These are phyloP conservation scores for Setipinna tenuifilis DNA, from an alignment of 2,797 vertebrate species.

Conservation along the genomic window DNA sequence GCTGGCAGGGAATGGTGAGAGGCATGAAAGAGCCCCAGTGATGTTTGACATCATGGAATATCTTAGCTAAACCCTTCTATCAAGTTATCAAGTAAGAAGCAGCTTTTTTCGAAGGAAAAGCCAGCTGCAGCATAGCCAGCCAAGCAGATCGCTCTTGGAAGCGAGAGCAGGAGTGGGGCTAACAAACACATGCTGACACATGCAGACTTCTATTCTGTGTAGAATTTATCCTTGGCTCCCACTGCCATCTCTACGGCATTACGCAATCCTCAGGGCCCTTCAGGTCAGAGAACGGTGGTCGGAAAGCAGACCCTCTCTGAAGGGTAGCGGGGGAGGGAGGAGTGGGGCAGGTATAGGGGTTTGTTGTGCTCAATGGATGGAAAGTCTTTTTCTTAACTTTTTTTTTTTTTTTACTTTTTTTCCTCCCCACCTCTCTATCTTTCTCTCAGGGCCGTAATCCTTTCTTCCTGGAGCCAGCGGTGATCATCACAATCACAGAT, in stretches of 20 bases:
- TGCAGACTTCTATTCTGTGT: conserved; percentile 11
- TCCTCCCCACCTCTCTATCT: conserved; percentile 42
- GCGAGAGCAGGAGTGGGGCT: not conserved
- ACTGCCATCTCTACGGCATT: not conserved
- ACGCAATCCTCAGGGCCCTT: not conserved
- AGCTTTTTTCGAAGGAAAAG: not conserved
- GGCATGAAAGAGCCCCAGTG: not conserved
- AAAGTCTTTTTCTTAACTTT: not conserved
- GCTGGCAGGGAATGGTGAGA: not conserved
- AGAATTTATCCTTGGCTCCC: not conserved
- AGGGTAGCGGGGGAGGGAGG: not conserved
- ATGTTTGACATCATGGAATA: conserved; percentile 17
- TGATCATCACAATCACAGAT: conserved; percentile 99
- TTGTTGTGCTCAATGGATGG: not conserved
- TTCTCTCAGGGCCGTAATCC: conserved; percentile 91
- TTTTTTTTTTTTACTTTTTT: not conserved
- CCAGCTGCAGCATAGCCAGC: not conserved
- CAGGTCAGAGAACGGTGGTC: conserved; percentile 1
- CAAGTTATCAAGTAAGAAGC: not conserved
- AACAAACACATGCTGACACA: not conserved
- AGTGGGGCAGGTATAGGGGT: not conserved
- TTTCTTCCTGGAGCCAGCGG: conserved; percentile 96
- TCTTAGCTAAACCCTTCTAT: not conserved
- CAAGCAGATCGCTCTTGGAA: not conserved
- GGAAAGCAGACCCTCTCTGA: conserved; percentile 1